Evolutionary conservation across 2,797 vertebrate species (phyloP).

Genomic region (Amazona finschi): DNA sequence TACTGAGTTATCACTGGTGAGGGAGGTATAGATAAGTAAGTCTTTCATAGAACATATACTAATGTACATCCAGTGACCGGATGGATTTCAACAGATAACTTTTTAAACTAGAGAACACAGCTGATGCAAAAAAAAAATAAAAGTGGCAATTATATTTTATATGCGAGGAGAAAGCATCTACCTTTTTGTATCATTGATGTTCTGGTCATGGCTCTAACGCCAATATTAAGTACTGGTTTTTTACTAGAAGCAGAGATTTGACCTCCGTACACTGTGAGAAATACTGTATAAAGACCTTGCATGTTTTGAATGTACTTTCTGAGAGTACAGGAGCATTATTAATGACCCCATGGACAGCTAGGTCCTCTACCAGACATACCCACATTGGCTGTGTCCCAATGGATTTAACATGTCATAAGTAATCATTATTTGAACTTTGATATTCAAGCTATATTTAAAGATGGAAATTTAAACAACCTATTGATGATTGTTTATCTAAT

Average conservation of each 20-base stretch:
- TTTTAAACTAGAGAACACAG: background rate
- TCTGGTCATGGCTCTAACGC: background rate
- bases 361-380: background rate
- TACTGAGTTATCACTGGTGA: background rate
- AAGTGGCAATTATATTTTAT: background rate
- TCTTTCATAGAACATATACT: background rate
- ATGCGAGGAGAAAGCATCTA: background rate
- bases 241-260: background rate
- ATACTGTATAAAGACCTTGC: background rate
- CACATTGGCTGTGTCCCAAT: background rate
- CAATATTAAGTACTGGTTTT: background rate
- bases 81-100: background rate
- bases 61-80: background rate
- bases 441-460: background rate
- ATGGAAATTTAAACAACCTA: background rate
- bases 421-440: background rate
- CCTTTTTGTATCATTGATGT: background rate
- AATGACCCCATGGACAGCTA: background rate
- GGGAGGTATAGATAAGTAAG: background rate
- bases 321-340: background rate
- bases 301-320: background rate
- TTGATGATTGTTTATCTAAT: background rate
- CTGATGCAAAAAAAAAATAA: background rate
- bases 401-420: background rate
- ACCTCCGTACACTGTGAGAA: background rate